A percentile compares a stretch with the other conserved stretches of the same genome.
Evolutionary conservation across 2,113 vertebrate species (phyloP).

Genomic region (Conger conger): DNA sequence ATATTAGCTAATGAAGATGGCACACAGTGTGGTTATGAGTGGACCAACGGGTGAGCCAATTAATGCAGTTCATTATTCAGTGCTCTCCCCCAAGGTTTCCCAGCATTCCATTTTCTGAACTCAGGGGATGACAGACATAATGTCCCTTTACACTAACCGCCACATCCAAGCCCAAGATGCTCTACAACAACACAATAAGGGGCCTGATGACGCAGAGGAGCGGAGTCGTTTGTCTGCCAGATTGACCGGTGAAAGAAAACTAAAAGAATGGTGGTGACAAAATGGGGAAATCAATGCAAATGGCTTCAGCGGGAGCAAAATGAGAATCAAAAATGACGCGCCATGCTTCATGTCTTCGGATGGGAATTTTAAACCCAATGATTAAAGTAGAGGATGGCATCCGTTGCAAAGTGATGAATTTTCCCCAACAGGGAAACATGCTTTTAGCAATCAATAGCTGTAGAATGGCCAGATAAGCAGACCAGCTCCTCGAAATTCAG

Average conservation of each 20-base stretch:
- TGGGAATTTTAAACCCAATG: neutral
- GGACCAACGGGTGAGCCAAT: neutral
- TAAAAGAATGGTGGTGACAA: neutral
- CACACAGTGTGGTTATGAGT: too few species aligned
- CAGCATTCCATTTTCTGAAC: neutral
- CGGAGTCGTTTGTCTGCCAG: neutral
- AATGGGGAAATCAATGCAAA: neutral
- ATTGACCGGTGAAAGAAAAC: conserved; percentile 3
- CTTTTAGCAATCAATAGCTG: neutral
- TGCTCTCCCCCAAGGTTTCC: neutral
- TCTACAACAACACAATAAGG: neutral
- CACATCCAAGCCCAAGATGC: neutral
- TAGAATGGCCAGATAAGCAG: neutral
- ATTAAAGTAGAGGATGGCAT: neutral
- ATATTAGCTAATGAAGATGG: too few species aligned
- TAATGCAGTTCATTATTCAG: neutral
- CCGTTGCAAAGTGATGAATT: neutral
- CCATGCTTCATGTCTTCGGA: neutral
- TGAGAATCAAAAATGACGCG: neutral
- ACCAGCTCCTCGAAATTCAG: neutral
- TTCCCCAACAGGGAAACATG: neutral
- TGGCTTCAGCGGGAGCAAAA: neutral
- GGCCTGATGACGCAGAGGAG: neutral
- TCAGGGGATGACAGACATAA: neutral
- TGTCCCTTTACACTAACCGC: too few species aligned